A percentile compares a stretch with the other conserved stretches of the same genome.
These are phyloP conservation scores for Nesidiocoris tenuis DNA, from an alignment of 2,888 invertebrate species.

Conservation along the genomic window DNA sequence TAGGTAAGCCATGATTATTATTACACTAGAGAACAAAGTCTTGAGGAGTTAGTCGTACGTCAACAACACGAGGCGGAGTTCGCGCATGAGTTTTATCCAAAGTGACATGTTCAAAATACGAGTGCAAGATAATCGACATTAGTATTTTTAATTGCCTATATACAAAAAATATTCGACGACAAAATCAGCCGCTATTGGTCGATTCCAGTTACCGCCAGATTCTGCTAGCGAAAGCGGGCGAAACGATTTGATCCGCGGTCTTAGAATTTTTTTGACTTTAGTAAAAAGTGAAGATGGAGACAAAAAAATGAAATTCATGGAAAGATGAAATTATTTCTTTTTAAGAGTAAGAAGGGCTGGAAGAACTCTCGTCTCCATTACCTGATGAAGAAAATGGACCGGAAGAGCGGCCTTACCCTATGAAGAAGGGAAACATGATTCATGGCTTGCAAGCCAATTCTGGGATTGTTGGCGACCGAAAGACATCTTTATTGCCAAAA, in stretches of 20 bases:
- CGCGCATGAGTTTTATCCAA: conserved; percentile 6
- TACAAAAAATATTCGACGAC: conserved; percentile 11
- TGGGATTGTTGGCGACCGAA: too few relatives aligned
- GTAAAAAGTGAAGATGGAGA: too few relatives aligned
- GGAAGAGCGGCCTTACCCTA: too few relatives aligned
- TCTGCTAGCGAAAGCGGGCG: neutral
- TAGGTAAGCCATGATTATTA: conserved; percentile 28
- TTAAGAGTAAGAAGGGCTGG: too few relatives aligned
- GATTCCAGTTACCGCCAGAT: neutral
- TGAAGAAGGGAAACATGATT: too few relatives aligned
- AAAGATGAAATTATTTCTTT: too few relatives aligned
- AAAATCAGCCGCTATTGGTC: conserved; percentile 18
- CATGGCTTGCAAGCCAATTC: too few relatives aligned
- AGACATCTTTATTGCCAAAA: too few relatives aligned
- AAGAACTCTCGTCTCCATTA: too few relatives aligned
- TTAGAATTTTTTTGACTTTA: too few relatives aligned
- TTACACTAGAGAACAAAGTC: conserved; percentile 6
- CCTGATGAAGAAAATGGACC: too few relatives aligned
- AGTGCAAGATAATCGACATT: conserved; percentile 27
- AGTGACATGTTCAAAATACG: conserved; percentile 21
- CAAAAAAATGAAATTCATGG: too few relatives aligned
- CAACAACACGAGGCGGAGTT: conserved; percentile 16
- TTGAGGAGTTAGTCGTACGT: conserved; percentile 29
- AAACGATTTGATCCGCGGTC: neutral
- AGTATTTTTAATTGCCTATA: conserved; percentile 34